Evolutionary conservation across 2,797 vertebrate species (phyloP).

Genomic region (Silurus aristotelis): DNA sequence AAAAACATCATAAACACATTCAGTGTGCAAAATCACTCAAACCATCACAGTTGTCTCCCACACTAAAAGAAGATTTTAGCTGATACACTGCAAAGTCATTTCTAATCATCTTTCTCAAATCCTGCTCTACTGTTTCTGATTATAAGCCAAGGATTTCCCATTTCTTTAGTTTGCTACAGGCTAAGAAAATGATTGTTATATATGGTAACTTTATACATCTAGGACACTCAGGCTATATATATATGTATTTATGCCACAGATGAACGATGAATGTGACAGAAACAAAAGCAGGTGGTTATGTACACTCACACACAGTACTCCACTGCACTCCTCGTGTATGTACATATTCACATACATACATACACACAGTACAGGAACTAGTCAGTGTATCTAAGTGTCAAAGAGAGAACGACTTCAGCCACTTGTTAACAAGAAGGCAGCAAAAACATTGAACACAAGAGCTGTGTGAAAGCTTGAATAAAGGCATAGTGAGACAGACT

Average conservation of each 20-base stretch:
- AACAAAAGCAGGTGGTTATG: constrained; percentile 30
- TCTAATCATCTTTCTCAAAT: constrained; percentile 9
- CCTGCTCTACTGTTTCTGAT: constrained; percentile 13
- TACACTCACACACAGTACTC: constrained; percentile 36
- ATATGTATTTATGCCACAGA: constrained; percentile 29
- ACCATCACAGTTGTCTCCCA: constrained; percentile 22
- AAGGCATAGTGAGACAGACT: not conserved
- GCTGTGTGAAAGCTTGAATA: not conserved
- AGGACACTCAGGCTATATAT: constrained; percentile 20
- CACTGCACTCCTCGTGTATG: constrained; percentile 56
- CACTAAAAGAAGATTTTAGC: constrained; percentile 23
- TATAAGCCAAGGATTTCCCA: not conserved
- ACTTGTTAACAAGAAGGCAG: constrained; percentile 11
- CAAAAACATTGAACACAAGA: constrained; percentile 11
- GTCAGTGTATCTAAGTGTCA: not conserved
- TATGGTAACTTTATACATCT: constrained; percentile 11
- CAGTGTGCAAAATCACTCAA: constrained; percentile 42
- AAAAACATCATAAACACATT: constrained; percentile 59
- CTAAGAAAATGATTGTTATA: constrained; percentile 12
- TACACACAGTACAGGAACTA: constrained; percentile 51
- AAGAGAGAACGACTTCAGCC: not conserved
- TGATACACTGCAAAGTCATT: constrained; percentile 17
- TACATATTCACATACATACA: constrained; percentile 52
- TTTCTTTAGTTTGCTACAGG: not conserved
- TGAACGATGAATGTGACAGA: constrained; percentile 1